These are phyloP conservation scores for Lydus trimaculatus DNA, from an alignment of 2,888 invertebrate genomes.

Conservation along the genomic window DNA sequence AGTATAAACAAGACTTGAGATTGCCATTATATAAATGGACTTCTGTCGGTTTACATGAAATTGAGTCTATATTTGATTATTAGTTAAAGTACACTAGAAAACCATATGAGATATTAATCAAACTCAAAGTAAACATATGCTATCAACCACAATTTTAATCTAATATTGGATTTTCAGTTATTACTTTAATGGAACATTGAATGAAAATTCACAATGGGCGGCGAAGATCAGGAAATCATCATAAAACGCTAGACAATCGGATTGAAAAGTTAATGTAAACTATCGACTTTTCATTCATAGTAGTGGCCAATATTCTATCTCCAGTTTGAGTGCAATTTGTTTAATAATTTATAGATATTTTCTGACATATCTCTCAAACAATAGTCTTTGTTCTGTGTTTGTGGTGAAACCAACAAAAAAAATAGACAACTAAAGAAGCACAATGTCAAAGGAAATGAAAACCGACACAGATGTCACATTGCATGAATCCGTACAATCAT, in stretches of 20 bases:
- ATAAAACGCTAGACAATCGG: not conserved
- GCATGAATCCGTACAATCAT: too few species aligned
- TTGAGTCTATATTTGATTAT: constrained; percentile 1
- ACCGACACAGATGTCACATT: too few species aligned
- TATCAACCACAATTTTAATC: not conserved
- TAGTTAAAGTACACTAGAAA: not conserved
- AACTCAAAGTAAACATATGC: not conserved
- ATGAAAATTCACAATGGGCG: not conserved
- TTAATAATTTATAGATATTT: too few species aligned
- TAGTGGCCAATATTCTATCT: too few species aligned
- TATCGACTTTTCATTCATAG: not conserved
- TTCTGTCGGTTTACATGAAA: not conserved
- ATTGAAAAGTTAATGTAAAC: not conserved
- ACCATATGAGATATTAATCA: not conserved
- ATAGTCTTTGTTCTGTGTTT: too few species aligned
- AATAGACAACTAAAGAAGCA: too few species aligned
- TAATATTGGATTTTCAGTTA: not conserved
- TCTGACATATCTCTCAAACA: too few species aligned
- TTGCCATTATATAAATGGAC: not conserved
- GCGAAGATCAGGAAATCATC: not conserved
- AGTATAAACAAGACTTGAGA: not conserved
- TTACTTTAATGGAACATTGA: not conserved
- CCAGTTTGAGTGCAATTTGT: too few species aligned
- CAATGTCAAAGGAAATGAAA: too few species aligned
- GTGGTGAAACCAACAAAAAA: too few species aligned